phyloP scores from a whole-genome alignment of 2,888 invertebrate species.

The Nymphalis urticae region DNA sequence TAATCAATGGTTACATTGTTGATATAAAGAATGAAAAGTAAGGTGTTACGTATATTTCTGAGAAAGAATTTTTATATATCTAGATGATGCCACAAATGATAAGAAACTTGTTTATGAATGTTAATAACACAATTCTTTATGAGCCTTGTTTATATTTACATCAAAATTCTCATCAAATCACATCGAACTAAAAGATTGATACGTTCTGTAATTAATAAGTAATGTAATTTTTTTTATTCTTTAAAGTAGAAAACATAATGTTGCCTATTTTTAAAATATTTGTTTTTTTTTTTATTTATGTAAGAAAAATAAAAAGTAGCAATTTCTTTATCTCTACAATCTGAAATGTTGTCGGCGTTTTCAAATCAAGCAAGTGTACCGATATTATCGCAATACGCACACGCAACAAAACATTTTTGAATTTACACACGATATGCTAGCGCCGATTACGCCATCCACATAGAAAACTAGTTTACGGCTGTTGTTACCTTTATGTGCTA shows the following conservation, averaged over 20 bases:
- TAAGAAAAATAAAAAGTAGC: constrained; percentile 30
- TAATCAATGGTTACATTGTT: constrained; percentile 29
- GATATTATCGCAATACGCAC: constrained; percentile 42
- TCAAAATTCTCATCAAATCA: background rate
- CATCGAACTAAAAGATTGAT: too few species aligned
- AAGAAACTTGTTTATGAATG: constrained; percentile 34
- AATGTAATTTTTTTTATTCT: too few species aligned
- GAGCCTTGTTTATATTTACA: constrained; percentile 8
- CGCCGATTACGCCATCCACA: constrained; percentile 26
- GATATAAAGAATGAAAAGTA: constrained; percentile 20
- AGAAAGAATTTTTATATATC: constrained; percentile 40
- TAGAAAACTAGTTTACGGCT: constrained; percentile 33
- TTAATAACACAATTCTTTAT: constrained; percentile 31
- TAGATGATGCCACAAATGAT: constrained; percentile 39
- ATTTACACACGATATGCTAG: constrained; percentile 32
- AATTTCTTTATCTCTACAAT: constrained; percentile 37
- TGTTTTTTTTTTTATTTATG: constrained; percentile 8
- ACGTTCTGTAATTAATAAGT: too few species aligned
- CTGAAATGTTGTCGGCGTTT: constrained; percentile 42
- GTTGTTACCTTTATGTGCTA: constrained; percentile 26
- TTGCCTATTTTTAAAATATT: background rate
- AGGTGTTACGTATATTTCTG: constrained; percentile 32
- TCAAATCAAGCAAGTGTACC: constrained; percentile 38
- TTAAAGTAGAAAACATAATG: too few species aligned
- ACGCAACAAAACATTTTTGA: constrained; percentile 43